These are phyloP conservation scores for Archocentrus centrarchus DNA, from an alignment of 2,113 vertebrate genomes.

Conservation along the genomic window DNA sequence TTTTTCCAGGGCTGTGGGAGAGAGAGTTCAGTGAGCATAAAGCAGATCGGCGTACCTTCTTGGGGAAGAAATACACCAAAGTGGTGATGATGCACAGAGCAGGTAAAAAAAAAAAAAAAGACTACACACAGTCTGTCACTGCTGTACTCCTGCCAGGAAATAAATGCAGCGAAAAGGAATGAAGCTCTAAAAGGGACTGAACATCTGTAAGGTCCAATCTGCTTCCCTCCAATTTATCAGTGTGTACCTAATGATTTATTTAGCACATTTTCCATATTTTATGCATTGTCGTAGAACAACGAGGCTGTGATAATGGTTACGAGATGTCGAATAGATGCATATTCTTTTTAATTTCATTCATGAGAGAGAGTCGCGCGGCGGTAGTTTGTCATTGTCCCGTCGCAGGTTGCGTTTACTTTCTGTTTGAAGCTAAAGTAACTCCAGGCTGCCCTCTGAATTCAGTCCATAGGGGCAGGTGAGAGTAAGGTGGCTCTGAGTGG, in stretches of 20 bases:
- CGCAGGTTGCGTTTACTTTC: neutral
- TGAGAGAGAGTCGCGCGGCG: neutral
- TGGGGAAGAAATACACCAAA: slow-evolving; percentile 77
- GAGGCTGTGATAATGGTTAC: slow-evolving; percentile 11
- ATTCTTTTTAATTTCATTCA: neutral
- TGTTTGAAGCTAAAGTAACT: neutral
- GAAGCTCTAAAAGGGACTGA: slow-evolving; percentile 32
- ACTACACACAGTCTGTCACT: neutral
- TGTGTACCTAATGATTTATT: slow-evolving; percentile 64
- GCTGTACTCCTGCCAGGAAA: slow-evolving; percentile 24
- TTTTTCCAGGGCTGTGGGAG: slow-evolving; percentile 72
- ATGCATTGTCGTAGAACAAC: slow-evolving; percentile 54
- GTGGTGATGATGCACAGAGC: slow-evolving; percentile 77
- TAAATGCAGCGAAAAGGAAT: slow-evolving; percentile 36
- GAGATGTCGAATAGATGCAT: neutral
- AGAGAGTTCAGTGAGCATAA: slow-evolving; percentile 61
- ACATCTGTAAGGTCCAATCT: slow-evolving; percentile 56
- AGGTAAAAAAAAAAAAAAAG: slow-evolving; percentile 52
- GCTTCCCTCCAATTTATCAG: slow-evolving; percentile 48
- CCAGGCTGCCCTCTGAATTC: neutral
- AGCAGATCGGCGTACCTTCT: slow-evolving; percentile 64
- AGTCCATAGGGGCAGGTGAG: neutral
- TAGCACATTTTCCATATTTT: slow-evolving; percentile 55
- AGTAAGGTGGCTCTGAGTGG: neutral
- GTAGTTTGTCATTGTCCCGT: neutral